Conservation (phyloP, 2,888 invertebrate species). For the Drosophila paramelanica region DNA sequence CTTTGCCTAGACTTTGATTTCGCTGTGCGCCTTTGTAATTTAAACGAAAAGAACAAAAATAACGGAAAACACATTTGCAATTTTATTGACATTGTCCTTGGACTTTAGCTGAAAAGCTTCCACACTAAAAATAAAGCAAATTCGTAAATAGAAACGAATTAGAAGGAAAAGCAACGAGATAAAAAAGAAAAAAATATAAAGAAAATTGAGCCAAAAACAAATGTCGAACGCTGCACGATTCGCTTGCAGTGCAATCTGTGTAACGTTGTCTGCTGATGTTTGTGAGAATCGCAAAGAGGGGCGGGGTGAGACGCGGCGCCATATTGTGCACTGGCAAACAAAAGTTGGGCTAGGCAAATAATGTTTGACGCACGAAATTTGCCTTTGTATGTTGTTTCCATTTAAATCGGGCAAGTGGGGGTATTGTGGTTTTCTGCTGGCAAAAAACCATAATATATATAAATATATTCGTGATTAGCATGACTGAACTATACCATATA, state of each 20-base stretch:
- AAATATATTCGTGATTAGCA: too few species aligned
- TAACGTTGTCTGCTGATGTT: slow-evolving; percentile 20
- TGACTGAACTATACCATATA: too few species aligned
- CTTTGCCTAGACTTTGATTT: slow-evolving; percentile 75
- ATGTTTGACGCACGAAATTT: slow-evolving; percentile 4
- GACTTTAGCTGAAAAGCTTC: slow-evolving; percentile 66
- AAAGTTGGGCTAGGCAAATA: slow-evolving; percentile 16
- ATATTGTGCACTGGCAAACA: slow-evolving; percentile 23
- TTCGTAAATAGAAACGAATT: slow-evolving; percentile 55
- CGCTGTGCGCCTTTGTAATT: slow-evolving; percentile 29
- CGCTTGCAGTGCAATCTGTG: slow-evolving; percentile 38
- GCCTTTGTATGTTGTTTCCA: too few species aligned
- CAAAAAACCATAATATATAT: too few species aligned
- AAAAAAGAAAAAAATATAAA: background rate
- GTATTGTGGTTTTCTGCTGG: background rate
- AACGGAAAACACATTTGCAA: slow-evolving; percentile 69
- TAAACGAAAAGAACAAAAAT: slow-evolving; percentile 34
- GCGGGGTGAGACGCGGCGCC: background rate
- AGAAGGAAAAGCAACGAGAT: slow-evolving; percentile 1
- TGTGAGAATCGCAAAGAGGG: slow-evolving; percentile 6
- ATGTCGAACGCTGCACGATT: slow-evolving; percentile 39
- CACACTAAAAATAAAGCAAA: slow-evolving; percentile 78
- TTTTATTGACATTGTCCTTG: slow-evolving; percentile 77
- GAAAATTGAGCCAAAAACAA: slow-evolving; percentile 21
- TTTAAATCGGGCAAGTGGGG: background rate